Evolutionary conservation across 2,797 vertebrate species (phyloP).

Genomic region (Scyliorhinus canicula): DNA sequence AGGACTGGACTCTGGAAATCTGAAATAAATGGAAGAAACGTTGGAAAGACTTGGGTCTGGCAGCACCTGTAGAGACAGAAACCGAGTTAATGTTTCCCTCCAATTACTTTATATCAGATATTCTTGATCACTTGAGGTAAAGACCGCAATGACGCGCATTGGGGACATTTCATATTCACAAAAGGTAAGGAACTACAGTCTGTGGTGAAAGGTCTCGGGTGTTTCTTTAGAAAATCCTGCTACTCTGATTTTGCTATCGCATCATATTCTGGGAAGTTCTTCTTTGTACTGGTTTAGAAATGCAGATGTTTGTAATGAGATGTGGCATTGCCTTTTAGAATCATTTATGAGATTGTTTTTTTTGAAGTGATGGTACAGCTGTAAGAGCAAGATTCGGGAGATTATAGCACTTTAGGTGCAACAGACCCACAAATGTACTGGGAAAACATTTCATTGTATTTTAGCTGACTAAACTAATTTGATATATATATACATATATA

Average conservation of each 20-base stretch:
- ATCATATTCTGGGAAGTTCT: neutral
- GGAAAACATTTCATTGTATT: constrained; percentile 14
- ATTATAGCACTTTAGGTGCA: neutral
- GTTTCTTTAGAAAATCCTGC: neutral
- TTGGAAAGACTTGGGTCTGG: neutral
- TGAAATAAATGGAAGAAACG: neutral
- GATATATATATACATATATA: neutral
- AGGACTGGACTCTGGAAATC: neutral
- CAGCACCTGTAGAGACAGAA: neutral
- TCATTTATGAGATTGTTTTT: neutral
- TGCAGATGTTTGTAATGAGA: neutral
- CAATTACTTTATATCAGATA: neutral
- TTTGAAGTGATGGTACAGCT: neutral
- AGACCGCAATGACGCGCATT: neutral
- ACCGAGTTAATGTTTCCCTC: neutral
- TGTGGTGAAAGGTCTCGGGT: neutral
- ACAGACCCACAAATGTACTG: neutral
- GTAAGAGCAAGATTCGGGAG: neutral
- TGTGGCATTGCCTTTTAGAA: neutral
- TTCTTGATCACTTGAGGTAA: neutral
- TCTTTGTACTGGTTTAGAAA: neutral
- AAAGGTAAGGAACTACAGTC: neutral
- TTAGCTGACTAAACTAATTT: constrained; percentile 37
- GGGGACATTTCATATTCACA: neutral
- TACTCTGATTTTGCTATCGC: neutral